These are phyloP conservation scores for Tetraneura akinire DNA, from an alignment of 1,140 invertebrate genomes.

Conservation along the genomic window DNA sequence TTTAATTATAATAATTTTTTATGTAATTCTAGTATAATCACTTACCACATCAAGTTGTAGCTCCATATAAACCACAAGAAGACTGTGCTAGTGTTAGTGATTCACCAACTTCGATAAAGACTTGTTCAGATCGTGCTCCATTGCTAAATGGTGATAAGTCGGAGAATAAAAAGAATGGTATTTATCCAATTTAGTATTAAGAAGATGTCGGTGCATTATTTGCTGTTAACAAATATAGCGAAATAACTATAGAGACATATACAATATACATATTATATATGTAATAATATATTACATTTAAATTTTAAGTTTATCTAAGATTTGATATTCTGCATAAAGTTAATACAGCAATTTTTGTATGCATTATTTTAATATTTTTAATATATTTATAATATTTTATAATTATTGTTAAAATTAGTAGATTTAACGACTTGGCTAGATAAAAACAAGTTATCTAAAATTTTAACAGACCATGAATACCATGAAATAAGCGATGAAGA, in stretches of 20 bases:
- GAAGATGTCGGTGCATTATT: too few relatives aligned
- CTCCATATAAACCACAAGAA: constrained; percentile 83
- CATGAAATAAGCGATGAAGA: constrained; percentile 92
- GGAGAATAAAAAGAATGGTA: constrained; percentile 54
- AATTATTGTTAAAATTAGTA: constrained; percentile 19
- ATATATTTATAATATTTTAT: not conserved
- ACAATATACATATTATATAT: too few relatives aligned
- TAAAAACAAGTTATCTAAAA: constrained; percentile 46
- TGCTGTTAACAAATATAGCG: too few relatives aligned
- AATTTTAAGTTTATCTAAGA: too few relatives aligned
- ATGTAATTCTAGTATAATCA: constrained; percentile 67
- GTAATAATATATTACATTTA: too few relatives aligned
- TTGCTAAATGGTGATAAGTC: constrained; percentile 57
- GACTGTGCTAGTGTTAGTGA: constrained; percentile 63
- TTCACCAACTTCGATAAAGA: constrained; percentile 58
- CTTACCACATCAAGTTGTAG: constrained; percentile 81
- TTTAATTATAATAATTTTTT: too few relatives aligned
- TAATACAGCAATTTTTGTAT: too few relatives aligned
- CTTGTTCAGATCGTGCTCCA: constrained; percentile 62
- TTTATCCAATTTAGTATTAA: not conserved
- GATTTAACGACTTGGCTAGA: constrained; percentile 35
- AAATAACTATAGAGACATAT: too few relatives aligned
- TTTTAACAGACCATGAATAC: constrained; percentile 67
- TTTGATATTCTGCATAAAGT: too few relatives aligned
- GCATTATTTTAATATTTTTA: not conserved